Evolutionary conservation across 2,113 vertebrate species (phyloP).

Genomic region (Pungitius pungitius): DNA sequence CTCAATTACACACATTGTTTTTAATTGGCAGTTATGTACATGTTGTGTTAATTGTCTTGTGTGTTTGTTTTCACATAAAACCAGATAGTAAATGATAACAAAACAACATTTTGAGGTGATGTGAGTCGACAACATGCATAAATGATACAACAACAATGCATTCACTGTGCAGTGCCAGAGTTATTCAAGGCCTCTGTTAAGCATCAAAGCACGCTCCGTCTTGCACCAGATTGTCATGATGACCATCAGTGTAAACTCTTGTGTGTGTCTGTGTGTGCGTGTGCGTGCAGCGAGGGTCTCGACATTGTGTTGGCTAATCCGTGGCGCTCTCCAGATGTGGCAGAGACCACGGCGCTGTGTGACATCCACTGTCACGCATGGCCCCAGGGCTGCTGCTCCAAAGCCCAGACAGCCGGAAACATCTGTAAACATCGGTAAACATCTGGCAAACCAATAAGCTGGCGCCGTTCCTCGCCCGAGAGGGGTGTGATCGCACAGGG

Average conservation of each 20-base stretch:
- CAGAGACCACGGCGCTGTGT: not conserved
- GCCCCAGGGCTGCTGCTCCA: not conserved
- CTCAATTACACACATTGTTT: not conserved
- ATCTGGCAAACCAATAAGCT: constrained; percentile 17
- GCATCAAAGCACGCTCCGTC: constrained; percentile 26
- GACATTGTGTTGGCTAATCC: constrained; percentile 43
- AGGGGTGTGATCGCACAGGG: no score
- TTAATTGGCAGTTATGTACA: not conserved
- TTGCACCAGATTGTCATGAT: no score
- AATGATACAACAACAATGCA: not conserved
- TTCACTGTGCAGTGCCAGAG: not conserved
- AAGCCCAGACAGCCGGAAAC: constrained; percentile 3
- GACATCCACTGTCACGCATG: constrained; percentile 8
- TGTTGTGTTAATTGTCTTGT: not conserved
- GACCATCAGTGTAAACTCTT: no score
- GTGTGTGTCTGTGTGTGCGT: constrained; percentile 7
- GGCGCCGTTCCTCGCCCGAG: not conserved
- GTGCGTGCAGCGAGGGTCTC: constrained; percentile 15
- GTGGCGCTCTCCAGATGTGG: constrained; percentile 38
- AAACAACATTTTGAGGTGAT: not conserved
- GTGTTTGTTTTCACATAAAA: not conserved
- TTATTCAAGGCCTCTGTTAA: not conserved
- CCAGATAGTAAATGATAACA: not conserved
- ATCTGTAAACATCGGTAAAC: constrained; percentile 62
- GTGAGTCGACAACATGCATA: not conserved